Base-by-base conservation (phyloP, 2,113 vertebrate species). In the Rhea pennata region DNA sequence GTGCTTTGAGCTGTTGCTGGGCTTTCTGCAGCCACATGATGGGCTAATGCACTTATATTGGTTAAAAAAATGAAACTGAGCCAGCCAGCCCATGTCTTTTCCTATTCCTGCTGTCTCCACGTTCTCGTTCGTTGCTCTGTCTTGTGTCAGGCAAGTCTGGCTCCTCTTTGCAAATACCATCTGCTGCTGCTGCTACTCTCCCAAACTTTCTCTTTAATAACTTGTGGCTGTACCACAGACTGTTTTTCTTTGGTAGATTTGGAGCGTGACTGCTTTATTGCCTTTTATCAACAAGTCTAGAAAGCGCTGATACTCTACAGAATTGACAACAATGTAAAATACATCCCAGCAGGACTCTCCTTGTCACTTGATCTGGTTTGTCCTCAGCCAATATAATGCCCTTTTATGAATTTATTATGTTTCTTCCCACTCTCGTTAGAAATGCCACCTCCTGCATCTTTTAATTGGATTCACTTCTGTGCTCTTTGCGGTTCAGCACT, bases 371-470 rank as follows among this genome's bases (percentile, higher is more conserved):
- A 22, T 76, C 46, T 44, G 62, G 50, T 86, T 86, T 19, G 7
- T 61, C 53, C 72, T 36, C 21, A 1, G 2, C 90, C 87, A 48
- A 1, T 6, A 19, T 5, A 7, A 8, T 2, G 66, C 4, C 75
- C 93, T 92, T 90, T 80, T 44, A 8, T 36, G 56, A 83, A 50
- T 16, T 0, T 0, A 5, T 1, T 48, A n/a, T 4, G 15, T 9
- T 56, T 59, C 72, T 75, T 54, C 81, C 81, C 59, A 50, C 22
- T 12, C 19, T 48, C 1, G 2, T 66, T 40, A n/a, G 44, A 84
- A 93, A 92, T 66, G 72, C 40, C 76, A 70, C 80, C 89, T 92
- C 88, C 94, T 5, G 72, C 84, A 29, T 86, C 58, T 48, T 85
- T 61, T 9, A 22, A 27, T 24, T 16, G 86, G 33, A 5, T 72